Percentiles rank a stretch among this genome's conserved stretches.
Conservation (phyloP, 2,797 vertebrate species). For the Odontamblyopus lacepedii region DNA sequence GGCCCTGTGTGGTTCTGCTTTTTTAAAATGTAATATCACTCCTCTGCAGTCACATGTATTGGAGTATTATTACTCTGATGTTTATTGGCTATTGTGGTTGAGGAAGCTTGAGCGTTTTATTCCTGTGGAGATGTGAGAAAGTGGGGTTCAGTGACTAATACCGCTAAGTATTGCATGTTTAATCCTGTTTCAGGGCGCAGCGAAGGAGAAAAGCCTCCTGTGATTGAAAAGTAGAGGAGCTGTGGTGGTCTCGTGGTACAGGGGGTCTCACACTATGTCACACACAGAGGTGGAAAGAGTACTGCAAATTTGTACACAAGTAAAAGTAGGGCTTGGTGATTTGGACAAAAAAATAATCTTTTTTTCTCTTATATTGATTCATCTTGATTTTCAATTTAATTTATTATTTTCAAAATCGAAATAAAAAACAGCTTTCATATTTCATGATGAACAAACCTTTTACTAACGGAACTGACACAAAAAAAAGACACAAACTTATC, state of each 20-base stretch:
- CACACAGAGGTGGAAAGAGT: too few species aligned
- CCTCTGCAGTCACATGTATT: neutral
- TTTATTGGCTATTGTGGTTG: conserved; percentile 1
- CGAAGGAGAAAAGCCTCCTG: conserved; percentile 65
- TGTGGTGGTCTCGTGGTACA: conserved; percentile 41
- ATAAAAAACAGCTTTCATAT: too few species aligned
- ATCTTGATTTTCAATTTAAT: too few species aligned
- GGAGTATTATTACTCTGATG: neutral
- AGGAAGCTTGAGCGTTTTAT: conserved; percentile 9
- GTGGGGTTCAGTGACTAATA: conserved; percentile 69
- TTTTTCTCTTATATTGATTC: too few species aligned
- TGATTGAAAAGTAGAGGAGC: conserved; percentile 59
- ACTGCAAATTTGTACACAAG: too few species aligned
- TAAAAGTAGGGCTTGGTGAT: too few species aligned
- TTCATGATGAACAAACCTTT: too few species aligned
- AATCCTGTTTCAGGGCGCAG: conserved; percentile 72
- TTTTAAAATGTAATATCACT: conserved; percentile 1
- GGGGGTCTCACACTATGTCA: conserved; percentile 23
- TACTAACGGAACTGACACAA: too few species aligned
- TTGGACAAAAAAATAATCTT: too few species aligned
- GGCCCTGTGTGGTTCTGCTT: neutral
- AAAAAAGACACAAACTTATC: too few species aligned
- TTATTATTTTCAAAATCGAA: too few species aligned
- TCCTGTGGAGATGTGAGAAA: neutral
- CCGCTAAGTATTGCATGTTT: conserved; percentile 68